These are phyloP conservation scores for Elysia crispata DNA, from an alignment of 2,888 invertebrate genomes.

Conservation along the genomic window DNA sequence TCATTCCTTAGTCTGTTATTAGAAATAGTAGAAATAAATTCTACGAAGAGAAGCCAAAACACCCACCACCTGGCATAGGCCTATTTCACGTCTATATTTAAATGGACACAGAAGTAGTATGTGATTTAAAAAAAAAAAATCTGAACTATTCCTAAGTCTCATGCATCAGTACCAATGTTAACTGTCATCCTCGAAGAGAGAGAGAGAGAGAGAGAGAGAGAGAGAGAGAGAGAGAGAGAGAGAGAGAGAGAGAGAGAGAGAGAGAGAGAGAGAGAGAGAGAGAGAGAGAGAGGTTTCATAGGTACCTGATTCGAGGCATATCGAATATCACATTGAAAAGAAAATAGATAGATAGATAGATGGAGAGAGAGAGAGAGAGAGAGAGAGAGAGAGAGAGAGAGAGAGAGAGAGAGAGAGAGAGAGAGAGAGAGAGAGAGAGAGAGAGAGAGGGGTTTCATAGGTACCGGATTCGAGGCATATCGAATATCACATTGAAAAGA, in stretches of 20 bases:
- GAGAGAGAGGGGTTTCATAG: conserved; percentile 25
- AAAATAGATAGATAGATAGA: background rate
- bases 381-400: conserved; percentile 41
- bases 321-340: background rate
- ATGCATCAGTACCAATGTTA: too few species aligned
- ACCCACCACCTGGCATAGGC: too few species aligned
- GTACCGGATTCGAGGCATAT: background rate
- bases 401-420: conserved; percentile 16
- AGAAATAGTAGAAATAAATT: too few species aligned
- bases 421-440: conserved; percentile 17
- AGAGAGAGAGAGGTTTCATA: conserved; percentile 25
- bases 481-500: background rate
- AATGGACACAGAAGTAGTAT: too few species aligned
- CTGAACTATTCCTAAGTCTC: too few species aligned
- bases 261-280: conserved; percentile 19
- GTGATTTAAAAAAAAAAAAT: too few species aligned
- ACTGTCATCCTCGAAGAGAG: too few species aligned
- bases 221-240: conserved; percentile 42
- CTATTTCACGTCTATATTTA: too few species aligned
- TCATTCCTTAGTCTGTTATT: too few species aligned
- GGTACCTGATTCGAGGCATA: background rate
- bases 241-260: conserved; percentile 15
- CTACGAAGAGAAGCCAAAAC: too few species aligned
- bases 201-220: conserved; percentile 34
- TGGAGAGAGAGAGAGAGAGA: conserved; percentile 31